Evolutionary conservation across 2,797 vertebrate species (phyloP), one percentile per base, ranked within the genome.

Genomic region (Anguilla anguilla): DNA sequence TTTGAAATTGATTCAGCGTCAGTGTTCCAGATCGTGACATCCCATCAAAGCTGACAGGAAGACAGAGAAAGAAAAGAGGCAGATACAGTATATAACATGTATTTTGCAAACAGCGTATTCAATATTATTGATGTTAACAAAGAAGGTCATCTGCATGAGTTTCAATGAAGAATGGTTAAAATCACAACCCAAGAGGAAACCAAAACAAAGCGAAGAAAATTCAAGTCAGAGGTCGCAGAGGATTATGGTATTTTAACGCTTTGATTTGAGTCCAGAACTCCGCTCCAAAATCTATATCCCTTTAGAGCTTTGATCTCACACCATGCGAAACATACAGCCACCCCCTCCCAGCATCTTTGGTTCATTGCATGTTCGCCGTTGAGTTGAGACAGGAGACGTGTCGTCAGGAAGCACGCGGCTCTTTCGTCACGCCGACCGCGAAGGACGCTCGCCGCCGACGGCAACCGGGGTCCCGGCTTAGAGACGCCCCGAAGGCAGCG

Each of bases 31-130:
- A 85, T 53, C 35, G 72, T 77, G 86, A 88, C 82, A 55, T 91
- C 89, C 86, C 39, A 79, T 79, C 74, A 77, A n/a, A 89, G 79
- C 81, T 90, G 86, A 25, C 90, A 69, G 84, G 46, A 53, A 2
- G 22, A 81, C 57, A 25, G 17, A 83, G 49, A 79, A 83, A 17
- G 59, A 85, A 83, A n/a, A 22, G 19, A 13, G 6, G 53, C 81
- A 84, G 84, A 89, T 9, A 85, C n/a, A 64, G 9, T 39, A 4
- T 19, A 39, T 17, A 79, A 2, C 6, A 6, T 46, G 39, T 79
- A 43, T 22, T 79, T 39, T 19, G 15, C 31, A 74, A 74, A 74
- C 15, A 79, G 31, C 15, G 35, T 46, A 46, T 79, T 17, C 74
- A 43, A 79, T 7, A 43, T 79, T 79, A 46, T 46, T 43, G 15